Percentiles rank a stretch among this genome's conserved stretches.
Conservation (phyloP, 92 coral and sea anemone genomes). For the Ricordea florida region DNA sequence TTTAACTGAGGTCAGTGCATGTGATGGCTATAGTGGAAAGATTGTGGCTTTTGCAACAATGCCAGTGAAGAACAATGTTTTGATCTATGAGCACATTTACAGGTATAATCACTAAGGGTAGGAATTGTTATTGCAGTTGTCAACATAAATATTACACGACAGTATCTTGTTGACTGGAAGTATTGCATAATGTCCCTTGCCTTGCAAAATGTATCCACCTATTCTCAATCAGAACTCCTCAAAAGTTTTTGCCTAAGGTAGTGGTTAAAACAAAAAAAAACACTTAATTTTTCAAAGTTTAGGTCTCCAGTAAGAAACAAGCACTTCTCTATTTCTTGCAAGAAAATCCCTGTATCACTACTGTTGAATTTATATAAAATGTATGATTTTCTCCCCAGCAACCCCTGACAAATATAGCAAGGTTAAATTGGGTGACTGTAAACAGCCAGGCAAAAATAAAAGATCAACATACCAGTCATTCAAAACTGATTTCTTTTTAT, state of each 20-base stretch:
- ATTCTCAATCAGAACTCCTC: background rate
- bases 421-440: no score
- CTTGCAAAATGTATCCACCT: constrained; percentile 8
- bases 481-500: no score
- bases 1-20: constrained; percentile 59
- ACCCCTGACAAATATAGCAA: no score
- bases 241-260: background rate
- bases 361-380: no score
- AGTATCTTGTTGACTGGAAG: background rate
- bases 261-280: constrained; percentile 1
- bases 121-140: background rate
- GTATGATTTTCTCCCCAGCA: background rate
- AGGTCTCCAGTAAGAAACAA: background rate
- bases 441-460: no score
- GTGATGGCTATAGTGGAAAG: constrained; percentile 67
- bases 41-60: constrained; percentile 64
- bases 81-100: constrained; percentile 53
- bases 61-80: constrained; percentile 69
- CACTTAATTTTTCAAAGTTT: background rate
- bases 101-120: constrained; percentile 29
- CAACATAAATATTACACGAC: background rate
- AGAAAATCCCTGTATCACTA: background rate
- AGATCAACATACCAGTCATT: no score
- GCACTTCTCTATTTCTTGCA: background rate
- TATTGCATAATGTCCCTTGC: background rate